phyloP scores from a whole-genome alignment of 2,797 vertebrate genomes.

The Geotrypetes seraphini region DNA sequence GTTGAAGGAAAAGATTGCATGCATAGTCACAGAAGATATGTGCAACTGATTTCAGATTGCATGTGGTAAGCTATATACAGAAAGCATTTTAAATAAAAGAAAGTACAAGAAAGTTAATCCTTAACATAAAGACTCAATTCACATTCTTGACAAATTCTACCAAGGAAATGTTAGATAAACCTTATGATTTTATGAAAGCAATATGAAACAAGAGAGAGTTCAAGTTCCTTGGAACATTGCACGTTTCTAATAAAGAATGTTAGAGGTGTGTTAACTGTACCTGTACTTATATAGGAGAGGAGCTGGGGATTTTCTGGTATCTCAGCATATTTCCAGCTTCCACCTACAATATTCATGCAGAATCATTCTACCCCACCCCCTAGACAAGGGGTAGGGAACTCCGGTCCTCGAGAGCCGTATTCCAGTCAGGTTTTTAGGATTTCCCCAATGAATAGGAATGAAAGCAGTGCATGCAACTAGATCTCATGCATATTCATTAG shows the following conservation, averaged over 20 bases:
- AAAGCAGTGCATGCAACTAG: too few relatives aligned
- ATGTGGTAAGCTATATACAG: too few relatives aligned
- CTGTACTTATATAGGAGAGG: rapidly evolving
- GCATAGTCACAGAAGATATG: too few relatives aligned
- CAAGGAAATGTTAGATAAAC: neutral
- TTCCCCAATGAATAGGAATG: too few relatives aligned
- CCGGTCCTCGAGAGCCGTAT: too few relatives aligned
- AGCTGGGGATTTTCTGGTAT: neutral
- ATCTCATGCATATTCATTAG: too few relatives aligned
- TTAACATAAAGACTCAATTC: too few relatives aligned
- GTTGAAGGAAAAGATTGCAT: too few relatives aligned
- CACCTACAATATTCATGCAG: neutral
- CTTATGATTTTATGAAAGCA: neutral
- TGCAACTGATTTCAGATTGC: too few relatives aligned
- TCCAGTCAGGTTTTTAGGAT: too few relatives aligned
- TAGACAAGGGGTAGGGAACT: too few relatives aligned
- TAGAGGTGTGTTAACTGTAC: rapidly evolving
- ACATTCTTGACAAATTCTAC: neutral
- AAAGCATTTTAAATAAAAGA: too few relatives aligned
- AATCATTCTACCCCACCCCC: neutral
- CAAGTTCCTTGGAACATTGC: neutral
- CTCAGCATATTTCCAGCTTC: rapidly evolving
- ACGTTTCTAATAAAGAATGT: neutral
- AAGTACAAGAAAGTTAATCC: neutral
- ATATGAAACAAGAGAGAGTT: neutral